Base-by-base conservation (phyloP, 2,888 invertebrate species). In the Polyploca ridens region DNA sequence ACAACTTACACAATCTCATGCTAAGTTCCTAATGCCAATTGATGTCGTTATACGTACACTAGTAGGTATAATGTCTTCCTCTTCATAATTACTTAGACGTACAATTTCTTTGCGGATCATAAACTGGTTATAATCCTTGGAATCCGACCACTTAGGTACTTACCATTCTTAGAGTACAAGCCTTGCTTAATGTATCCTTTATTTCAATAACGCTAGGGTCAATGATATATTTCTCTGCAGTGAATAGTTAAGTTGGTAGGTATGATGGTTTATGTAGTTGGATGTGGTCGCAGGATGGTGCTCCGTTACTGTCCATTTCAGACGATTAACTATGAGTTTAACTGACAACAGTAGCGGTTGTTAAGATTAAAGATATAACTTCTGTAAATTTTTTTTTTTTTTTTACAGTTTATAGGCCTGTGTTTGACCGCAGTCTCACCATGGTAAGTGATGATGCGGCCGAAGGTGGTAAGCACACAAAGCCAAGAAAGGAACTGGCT, bases 261-360 rank as follows among this genome's bases (percentile, higher is more conserved):
- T 65, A 64, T 68, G 69, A 73, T 69, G 72, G 71, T 74, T 74
- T 76, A 73, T 76, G 70, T 73, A 19, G 54, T 54, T 54, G 73
- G 67, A 71, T 49, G 67, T 69, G 65, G 76, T 77, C 74, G 78
- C 86, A 86, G 86, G 83, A 86, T 82, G 82, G 73, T 69, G 70
- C 66, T 70, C 87, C 85, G 88, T 89, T 89, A 89, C 76, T 19
- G 54, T 19, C 54, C 19, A 54, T 54, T 54, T 54, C 19, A 73
- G 74, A 78, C 76, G 80, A 81, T 83, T 83, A 85, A 82, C 81
- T 84, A 79, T 7, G 78, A 77, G 76, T 69, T 72, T 78, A 74
- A 80, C 77, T 78, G 66, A 78, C 86, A 87, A 87, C 86, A 87
- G 86, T 86, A 82, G 78, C 66, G 69, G 76, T 70, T 66, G 2